Evolutionary conservation across 1,140 invertebrate species (phyloP).

Genomic region (Lordiphosa collinella): DNA sequence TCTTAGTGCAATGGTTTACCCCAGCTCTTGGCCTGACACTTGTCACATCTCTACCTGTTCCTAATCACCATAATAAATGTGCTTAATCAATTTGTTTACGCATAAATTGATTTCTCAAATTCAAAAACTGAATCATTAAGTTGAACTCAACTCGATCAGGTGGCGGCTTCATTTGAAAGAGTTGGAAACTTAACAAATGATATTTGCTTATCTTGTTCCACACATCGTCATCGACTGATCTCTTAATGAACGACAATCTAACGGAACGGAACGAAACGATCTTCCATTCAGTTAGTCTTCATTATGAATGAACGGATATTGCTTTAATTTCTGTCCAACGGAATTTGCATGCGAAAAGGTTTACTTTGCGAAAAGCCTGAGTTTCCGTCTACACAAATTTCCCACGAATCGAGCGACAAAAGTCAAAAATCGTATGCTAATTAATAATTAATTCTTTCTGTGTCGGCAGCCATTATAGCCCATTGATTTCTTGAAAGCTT

Average conservation of each 20-base stretch:
- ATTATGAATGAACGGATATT: constrained; percentile 41
- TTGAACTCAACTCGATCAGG: constrained; percentile 33
- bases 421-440: constrained; percentile 62
- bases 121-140: constrained; percentile 29
- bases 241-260: constrained; percentile 46
- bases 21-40: too few species aligned
- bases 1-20: too few species aligned
- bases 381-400: constrained; percentile 56
- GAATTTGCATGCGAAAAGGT: constrained; percentile 56
- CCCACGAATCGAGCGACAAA: constrained; percentile 58
- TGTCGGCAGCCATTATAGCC: constrained; percentile 51
- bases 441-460: constrained; percentile 33
- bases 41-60: constrained; percentile 18
- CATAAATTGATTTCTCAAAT: constrained; percentile 42
- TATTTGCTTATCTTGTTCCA: constrained; percentile 51
- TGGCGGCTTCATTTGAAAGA: constrained; percentile 46
- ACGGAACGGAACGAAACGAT: constrained; percentile 36
- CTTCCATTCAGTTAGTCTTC: constrained; percentile 6
- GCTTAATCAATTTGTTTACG: constrained; percentile 54
- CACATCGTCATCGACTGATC: constrained; percentile 42
- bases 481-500: constrained; percentile 62
- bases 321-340: constrained; percentile 12
- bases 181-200: constrained; percentile 34
- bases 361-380: constrained; percentile 8
- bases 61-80: constrained; percentile 48